Evolutionary conservation across 2,888 invertebrate species (phyloP), one percentile per base, ranked within the genome.

Genomic region (Hemistola chrysoprasaria): DNA sequence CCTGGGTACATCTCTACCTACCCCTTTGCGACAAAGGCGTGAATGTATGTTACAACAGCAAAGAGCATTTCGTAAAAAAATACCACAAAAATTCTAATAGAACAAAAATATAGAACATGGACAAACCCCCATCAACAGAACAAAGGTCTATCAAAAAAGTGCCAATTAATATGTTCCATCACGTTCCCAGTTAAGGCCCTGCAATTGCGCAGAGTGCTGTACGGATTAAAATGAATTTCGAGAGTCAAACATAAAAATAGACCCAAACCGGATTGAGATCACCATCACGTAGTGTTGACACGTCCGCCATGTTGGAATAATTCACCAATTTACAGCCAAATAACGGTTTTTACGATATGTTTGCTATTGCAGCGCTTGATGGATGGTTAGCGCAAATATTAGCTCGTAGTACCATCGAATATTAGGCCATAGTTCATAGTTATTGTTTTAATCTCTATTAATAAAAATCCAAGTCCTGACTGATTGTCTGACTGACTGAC

Each of bases 201-300:
- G 64, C 70, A 77, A 78, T 79, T 71, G 71, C 61, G 55, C 59
- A 47, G 64, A 79, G 78, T 78, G 80, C 72, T 68, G 58, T 39
- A 36, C 24, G 67, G 74, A 73, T 78, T 78, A 74, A 79, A 75
- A 77, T 70, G 71, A 68, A 70, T 75, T 71, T 68, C 53, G 62
- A 57, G 53, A 53, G 55, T 50, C 53, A 55, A 62, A 67, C 54
- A 68, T 60, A 59, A 65, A 71, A 73, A 68, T 63, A 62, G 55
- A 47, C 49, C 50, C 53, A 53, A 38, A 25, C 34, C 46, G 49
- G 61, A 65, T 78, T 78, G 72, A 65, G 71, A 77, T 71, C 65
- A 45, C 66, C 58, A 69, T 72, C 74, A 77, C 74, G 72, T 73
- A 54, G 59, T 71, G 71, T 78, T 77, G 77, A 78, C 78, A 75